Evolutionary conservation across 2,113 vertebrate genomes (phyloP), one percentile per base, ranked within the genome.

Genomic region (Mesembrinibis cayennensis): DNA sequence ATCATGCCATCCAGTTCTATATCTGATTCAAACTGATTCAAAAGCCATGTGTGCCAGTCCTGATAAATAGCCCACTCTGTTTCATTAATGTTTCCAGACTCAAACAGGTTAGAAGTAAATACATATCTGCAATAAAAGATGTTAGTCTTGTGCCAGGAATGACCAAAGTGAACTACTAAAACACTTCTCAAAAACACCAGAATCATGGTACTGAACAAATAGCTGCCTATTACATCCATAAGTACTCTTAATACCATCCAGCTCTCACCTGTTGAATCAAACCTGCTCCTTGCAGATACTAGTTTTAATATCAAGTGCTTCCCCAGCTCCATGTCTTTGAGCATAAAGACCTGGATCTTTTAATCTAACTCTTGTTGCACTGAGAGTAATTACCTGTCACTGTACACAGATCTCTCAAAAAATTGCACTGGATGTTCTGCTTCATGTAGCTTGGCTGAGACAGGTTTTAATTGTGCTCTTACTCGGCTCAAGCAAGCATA

Each of bases 31-130:
- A 98, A 99, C 93, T 98, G 98, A 11, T 97, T 98, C 71, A 99
- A 93, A 72, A 99, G 94, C 99, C 99, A 99, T 6, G 97, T 90
- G 91, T 99, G 98, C 98, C 98, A 99, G 96, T 99, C 99, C 95
- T 99, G 98, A 81, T 99, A 99, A 52, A 99, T 97, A 6, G 97
- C 95, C 98, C 98, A 99, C 86, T 99, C 99, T 0, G 98, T 98
- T 93, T 99, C 99, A 16, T 97, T 98, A 44, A 99, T 97, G 78
- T 94, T 94, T 27, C 98, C 98, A 29, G 97, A 97, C 87, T 99
- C 98, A 25, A 98, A 99, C 83, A 99, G 96, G 70, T 97, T 98
- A 16, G 99, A 99, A 20, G 98, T 98, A 97, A 99, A 99, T 30
- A 99, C 76, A 0, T 99, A 99, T 85, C 98, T 99, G 95, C 23